Evolutionary conservation across 2,797 vertebrate species (phyloP), one percentile per base, ranked within the genome.

Genomic region (Oreortyx pictus): DNA sequence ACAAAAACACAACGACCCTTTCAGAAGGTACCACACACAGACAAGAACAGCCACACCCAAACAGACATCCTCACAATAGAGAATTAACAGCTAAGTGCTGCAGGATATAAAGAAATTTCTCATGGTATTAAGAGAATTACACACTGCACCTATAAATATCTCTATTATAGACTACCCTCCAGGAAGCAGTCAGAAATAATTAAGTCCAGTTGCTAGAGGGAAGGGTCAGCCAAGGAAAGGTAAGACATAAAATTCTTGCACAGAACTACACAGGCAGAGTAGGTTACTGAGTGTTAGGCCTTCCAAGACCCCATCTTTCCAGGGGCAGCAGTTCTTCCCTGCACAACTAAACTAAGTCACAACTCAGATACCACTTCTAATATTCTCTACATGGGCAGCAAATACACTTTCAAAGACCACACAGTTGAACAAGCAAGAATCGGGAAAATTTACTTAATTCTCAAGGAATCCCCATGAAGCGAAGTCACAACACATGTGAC

Each of bases 271-370:
- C 52, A 54, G 29, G 29, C 29, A 54, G 52, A 54, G 31, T 29
- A 52, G 9, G 14, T 12, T 18, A 22, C 9, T 4, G 7, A 85
- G 18, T 11, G 6, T 13, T 24, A 5, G 6, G 4, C 70, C 72
- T 22, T 25, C 18, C 35, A 70, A 44, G 6, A 9, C 44, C 25
- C 60, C 31, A 44, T 9, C 13, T 31, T 46, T 0, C 39, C 22
- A 6, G 11, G 47, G 25, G 15, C 20, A 56, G 31, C 3, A 79
- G 41, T 39, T 52, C 20, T 70, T 57, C 29, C 20, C 43, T 24
- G 8, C 3, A 1, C 1, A 0, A 39, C 27, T 9, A 19, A 60
- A 4, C 20, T n/a, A 10, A 73, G 9, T 0, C 24, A 3, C 24
- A 84, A 12, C 50, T 72, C 47, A 50, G 18, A 15, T 61, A 3